A percentile compares a stretch with the other conserved stretches of the same genome.
Evolutionary conservation across 2,113 vertebrate genomes (phyloP).

Genomic region (Laticauda colubrina): DNA sequence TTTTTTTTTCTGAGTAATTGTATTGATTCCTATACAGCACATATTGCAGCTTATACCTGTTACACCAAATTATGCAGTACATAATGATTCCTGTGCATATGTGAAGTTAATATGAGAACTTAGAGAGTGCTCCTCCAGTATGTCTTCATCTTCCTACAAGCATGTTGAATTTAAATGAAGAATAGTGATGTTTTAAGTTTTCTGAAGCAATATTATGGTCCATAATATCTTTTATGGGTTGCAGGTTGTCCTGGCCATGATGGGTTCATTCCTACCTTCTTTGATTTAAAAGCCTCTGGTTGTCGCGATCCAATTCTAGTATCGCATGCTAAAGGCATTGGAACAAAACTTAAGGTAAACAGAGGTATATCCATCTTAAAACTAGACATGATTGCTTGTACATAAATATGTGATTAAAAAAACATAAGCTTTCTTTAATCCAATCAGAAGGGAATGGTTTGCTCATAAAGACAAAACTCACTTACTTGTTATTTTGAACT

Average conservation of each 20-base stretch:
- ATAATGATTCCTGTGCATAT: neutral
- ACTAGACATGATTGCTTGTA: neutral
- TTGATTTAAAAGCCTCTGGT: slow-evolving; percentile 82
- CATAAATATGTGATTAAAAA: too few species aligned
- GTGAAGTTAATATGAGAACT: neutral
- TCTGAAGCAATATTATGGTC: neutral
- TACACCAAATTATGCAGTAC: neutral
- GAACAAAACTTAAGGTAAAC: slow-evolving; percentile 83
- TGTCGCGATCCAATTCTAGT: slow-evolving; percentile 84
- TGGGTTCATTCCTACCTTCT: slow-evolving; percentile 76
- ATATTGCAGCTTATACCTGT: neutral
- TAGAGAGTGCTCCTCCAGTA: neutral
- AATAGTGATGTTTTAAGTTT: neutral
- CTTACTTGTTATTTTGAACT: neutral
- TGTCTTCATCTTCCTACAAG: neutral
- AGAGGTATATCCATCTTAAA: neutral
- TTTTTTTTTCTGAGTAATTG: neutral
- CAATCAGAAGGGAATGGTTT: neutral
- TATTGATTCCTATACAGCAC: neutral
- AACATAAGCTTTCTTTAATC: neutral
- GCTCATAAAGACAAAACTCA: neutral
- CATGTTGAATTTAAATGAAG: neutral
- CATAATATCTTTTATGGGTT: slow-evolving; percentile 1
- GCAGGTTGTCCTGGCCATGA: slow-evolving; percentile 75
- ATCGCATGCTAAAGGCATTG: slow-evolving; percentile 82